Evolutionary conservation across 2,797 vertebrate genomes (phyloP).

Genomic region (Aplochiton taeniatus): DNA sequence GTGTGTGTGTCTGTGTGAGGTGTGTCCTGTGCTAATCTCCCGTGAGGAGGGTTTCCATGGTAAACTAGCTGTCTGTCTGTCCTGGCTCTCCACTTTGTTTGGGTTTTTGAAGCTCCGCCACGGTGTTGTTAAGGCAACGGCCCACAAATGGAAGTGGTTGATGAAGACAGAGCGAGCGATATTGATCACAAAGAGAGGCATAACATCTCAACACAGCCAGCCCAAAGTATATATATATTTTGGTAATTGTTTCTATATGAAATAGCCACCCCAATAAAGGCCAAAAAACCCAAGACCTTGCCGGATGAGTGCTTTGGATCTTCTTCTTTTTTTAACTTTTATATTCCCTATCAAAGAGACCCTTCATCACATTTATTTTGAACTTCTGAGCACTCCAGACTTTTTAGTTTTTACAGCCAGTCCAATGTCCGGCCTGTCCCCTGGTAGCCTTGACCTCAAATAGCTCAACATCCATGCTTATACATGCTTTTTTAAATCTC

Average conservation of each 20-base stretch:
- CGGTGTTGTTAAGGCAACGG: slow-evolving; percentile 59
- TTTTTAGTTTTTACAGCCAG: too few relatives aligned
- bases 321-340: too few relatives aligned
- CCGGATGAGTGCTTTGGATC: too few relatives aligned
- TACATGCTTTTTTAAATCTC: slow-evolving; percentile 26
- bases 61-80: slow-evolving; percentile 57
- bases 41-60: slow-evolving; percentile 49
- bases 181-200: slow-evolving; percentile 53
- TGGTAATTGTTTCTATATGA: too few relatives aligned
- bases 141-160: slow-evolving; percentile 47
- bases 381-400: too few relatives aligned
- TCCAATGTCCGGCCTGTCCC: background rate
- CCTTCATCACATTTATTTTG: too few relatives aligned
- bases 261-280: too few relatives aligned
- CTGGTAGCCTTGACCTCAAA: slow-evolving; percentile 45
- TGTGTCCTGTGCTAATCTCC: slow-evolving; percentile 48
- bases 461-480: slow-evolving; percentile 4
- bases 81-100: slow-evolving; percentile 41
- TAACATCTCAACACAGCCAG: slow-evolving; percentile 40
- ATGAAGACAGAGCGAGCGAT: slow-evolving; percentile 59
- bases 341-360: too few relatives aligned
- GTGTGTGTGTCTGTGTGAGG: slow-evolving; percentile 39
- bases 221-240: too few relatives aligned
- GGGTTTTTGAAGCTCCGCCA: slow-evolving; percentile 37
- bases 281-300: too few relatives aligned